Percentiles rank a stretch among this genome's conserved stretches.
These are phyloP conservation scores for Salmo trutta DNA, from an alignment of 2,797 vertebrate genomes.

Conservation along the genomic window DNA sequence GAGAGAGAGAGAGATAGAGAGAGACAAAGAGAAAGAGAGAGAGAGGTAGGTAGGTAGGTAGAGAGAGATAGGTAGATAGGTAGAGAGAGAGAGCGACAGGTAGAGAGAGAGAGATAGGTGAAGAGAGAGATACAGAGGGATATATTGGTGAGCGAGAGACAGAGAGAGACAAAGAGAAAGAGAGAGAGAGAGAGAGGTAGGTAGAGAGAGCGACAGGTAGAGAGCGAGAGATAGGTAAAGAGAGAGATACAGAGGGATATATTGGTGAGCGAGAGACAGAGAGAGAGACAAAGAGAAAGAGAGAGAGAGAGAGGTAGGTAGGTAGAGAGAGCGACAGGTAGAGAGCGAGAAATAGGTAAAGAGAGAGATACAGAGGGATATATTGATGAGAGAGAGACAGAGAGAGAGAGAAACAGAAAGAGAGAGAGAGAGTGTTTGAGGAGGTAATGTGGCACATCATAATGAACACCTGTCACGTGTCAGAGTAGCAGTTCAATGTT, in stretches of 20 bases:
- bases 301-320: neutral
- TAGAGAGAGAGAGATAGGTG: neutral
- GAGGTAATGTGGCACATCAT: neutral
- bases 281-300: neutral
- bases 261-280: neutral
- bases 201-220: neutral
- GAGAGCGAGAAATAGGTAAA: neutral
- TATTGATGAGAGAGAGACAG: neutral
- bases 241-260: neutral
- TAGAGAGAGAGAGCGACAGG: neutral
- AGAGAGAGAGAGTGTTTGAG: neutral
- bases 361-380: neutral
- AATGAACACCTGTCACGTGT: neutral
- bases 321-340: neutral
- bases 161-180: neutral
- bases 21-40: neutral
- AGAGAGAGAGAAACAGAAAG: neutral
- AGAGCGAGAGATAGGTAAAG: neutral
- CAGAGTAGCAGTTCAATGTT: neutral
- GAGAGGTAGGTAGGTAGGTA: neutral
- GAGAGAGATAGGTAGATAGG: neutral
- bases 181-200: neutral
- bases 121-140: neutral
- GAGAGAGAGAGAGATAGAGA: neutral
- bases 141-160: neutral